These are phyloP conservation scores for Volucella zonaria DNA, from an alignment of 2,888 invertebrate species.

Conservation along the genomic window DNA sequence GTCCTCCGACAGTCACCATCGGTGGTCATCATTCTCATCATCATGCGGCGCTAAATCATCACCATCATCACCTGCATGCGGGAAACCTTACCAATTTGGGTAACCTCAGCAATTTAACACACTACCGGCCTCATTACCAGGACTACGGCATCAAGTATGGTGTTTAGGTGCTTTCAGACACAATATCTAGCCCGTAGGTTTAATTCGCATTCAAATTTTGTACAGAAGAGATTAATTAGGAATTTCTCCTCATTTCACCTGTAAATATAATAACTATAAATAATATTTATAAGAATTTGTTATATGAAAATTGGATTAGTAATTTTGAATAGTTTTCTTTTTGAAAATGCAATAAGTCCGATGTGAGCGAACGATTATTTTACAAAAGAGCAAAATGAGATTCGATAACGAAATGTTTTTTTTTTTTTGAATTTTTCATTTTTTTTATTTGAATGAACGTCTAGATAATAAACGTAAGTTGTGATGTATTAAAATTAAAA, in stretches of 20 bases:
- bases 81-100: constrained; percentile 81
- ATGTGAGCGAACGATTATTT: constrained; percentile 1
- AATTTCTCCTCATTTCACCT: constrained; percentile 3
- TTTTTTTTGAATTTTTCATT: neutral
- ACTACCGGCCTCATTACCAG: constrained; percentile 82
- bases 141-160: constrained; percentile 83
- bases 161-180: constrained; percentile 77
- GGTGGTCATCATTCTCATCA: constrained; percentile 79
- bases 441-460: constrained; percentile 35
- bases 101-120: constrained; percentile 81
- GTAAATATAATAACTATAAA: constrained; percentile 45
- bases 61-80: constrained; percentile 80
- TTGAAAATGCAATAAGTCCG: constrained; percentile 31
- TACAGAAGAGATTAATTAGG: constrained; percentile 39
- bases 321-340: neutral
- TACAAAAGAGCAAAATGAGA: constrained; percentile 5
- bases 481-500: constrained; percentile 64
- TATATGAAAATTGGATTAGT: neutral
- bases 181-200: constrained; percentile 30
- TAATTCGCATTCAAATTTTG: constrained; percentile 36
- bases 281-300: constrained; percentile 12
- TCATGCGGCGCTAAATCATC: constrained; percentile 75
- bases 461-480: constrained; percentile 68
- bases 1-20: constrained; percentile 80
- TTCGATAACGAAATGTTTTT: too few species aligned